Percentiles rank a stretch among this genome's conserved stretches.
phyloP scores from a whole-genome alignment of 1,140 invertebrate genomes.

The Cyclina sinensis region DNA sequence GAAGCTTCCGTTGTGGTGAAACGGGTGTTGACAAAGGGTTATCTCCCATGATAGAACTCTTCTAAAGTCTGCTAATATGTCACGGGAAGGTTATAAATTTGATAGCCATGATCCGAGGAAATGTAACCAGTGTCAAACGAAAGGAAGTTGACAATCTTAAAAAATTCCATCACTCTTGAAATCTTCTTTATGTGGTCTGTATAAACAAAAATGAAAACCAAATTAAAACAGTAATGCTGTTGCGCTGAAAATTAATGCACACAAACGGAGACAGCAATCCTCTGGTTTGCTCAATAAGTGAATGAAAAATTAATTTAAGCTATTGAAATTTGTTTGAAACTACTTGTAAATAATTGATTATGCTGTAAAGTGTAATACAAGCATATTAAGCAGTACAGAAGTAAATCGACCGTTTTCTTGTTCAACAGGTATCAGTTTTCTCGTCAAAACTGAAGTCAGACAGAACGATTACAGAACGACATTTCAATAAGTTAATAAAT shows the following conservation, averaged over 20 bases:
- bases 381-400: background rate
- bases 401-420: background rate
- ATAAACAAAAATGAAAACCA: background rate
- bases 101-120: background rate
- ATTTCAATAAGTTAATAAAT: background rate
- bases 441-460: background rate
- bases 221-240: background rate
- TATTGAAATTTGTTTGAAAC: conserved; percentile 39
- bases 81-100: background rate
- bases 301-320: conserved; percentile 40
- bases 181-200: background rate
- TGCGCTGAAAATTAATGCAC: background rate
- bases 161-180: background rate
- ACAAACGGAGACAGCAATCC: background rate
- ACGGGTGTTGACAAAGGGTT: background rate
- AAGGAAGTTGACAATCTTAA: background rate
- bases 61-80: conserved; percentile 21
- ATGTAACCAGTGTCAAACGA: background rate
- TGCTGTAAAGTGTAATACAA: conserved; percentile 4
- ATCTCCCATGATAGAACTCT: conserved; percentile 48
- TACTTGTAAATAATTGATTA: conserved; percentile 47
- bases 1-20: conserved; percentile 56
- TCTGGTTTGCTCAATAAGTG: background rate
- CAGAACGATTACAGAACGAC: background rate
- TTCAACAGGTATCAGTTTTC: background rate